Evolutionary conservation across 2,113 vertebrate genomes (phyloP), one percentile per base, ranked within the genome.

Genomic region (Macroglossus sobrinus): DNA sequence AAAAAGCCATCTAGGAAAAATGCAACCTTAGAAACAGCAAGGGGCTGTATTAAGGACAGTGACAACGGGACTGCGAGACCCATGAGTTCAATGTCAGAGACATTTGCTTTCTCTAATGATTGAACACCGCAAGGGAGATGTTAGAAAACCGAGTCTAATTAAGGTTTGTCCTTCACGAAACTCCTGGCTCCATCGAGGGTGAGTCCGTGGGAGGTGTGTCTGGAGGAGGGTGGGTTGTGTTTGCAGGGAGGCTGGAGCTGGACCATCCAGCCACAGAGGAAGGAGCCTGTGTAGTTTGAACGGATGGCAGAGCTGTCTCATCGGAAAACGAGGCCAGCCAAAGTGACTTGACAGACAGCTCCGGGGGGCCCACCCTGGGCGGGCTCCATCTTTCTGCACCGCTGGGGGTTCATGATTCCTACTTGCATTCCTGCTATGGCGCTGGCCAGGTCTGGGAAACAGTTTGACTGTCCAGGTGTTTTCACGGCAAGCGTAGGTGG

Each of bases 111-210:
- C 59, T 64, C 53, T 89, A 40, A 47, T 92, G 91, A 93, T 93
- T 96, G 82, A 95, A 80, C 81, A 64, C 43, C 87, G 75, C 79
- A 33, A 71, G 94, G 93, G 97, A 55, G 82, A 33, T 79, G 82
- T 94, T 53, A 22, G 16, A 64, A 89, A 94, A 68, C 64, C 63
- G 22, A 93, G n/a, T 89, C 79, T 97, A 93, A 96, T 95, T 79
- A 91, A 93, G 61, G 78, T 91, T 28, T 84, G 92, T n/a, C 61
- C 75, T 89, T 93, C 61, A 15, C 2, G 69, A 82, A 61, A 22
- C 79, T 26, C 43, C 35, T n/a, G 38, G 30, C 43, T 80, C 68
- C 3, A 6, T 10, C 85, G 40, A 45, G 53, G 16, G 19, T 10
- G 53, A 71, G 11, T 19, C 11, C 40, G 11, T 15, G 18, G 3